Conservation (phyloP, 2,113 vertebrate species). For the Brachyhypopomus occidentalis region DNA sequence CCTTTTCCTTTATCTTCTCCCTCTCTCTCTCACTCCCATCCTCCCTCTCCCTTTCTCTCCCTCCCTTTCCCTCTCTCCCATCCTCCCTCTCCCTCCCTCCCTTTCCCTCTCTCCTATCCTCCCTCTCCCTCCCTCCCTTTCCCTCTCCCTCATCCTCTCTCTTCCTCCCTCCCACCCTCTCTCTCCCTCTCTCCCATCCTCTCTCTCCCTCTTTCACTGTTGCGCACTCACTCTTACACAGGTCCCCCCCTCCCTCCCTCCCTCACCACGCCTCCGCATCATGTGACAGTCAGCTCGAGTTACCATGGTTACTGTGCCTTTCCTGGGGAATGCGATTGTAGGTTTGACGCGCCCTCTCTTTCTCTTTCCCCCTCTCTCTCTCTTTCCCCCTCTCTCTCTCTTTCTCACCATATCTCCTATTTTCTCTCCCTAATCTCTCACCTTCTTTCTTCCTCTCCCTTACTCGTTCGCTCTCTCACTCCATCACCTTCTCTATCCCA, state of each 20-base stretch:
- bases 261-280: conserved; percentile 67
- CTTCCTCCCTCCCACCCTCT: conserved; percentile 10
- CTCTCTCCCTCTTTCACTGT: conserved; percentile 36
- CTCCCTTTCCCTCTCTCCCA: too few relatives aligned
- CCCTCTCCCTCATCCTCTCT: conserved; percentile 52
- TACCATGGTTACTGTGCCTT: conserved; percentile 76
- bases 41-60: too few relatives aligned
- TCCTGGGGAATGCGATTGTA: conserved; percentile 72
- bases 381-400: conserved; percentile 40
- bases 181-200: conserved; percentile 7
- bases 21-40: conserved; percentile 6
- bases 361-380: conserved; percentile 44
- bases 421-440: conserved; percentile 31
- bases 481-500: conserved; percentile 25
- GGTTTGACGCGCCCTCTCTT: conserved; percentile 54
- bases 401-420: conserved; percentile 24
- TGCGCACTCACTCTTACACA: conserved; percentile 42
- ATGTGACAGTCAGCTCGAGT: conserved; percentile 77
- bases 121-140: too few relatives aligned
- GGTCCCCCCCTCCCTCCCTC: conserved; percentile 44
- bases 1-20: too few relatives aligned
- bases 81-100: too few relatives aligned
- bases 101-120: too few relatives aligned
- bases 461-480: conserved; percentile 24
- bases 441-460: conserved; percentile 41